Evolutionary conservation across 2,888 invertebrate species (phyloP), one percentile per base, ranked within the genome.

Genomic region (Aelia acuminata): DNA sequence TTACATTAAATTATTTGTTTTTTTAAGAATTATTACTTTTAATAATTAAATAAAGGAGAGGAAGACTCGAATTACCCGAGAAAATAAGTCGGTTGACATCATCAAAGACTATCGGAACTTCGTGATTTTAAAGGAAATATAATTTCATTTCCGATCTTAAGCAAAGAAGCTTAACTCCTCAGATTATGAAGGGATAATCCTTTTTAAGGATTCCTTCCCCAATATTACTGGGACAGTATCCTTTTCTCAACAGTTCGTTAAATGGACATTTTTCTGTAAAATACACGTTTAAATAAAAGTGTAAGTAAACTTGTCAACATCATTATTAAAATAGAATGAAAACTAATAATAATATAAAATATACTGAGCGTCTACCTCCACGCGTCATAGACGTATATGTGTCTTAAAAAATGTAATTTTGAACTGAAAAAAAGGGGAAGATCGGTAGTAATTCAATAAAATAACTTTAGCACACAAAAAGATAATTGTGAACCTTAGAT

Each of bases 121-220:
- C 22, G 3, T 47, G 10, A 80, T 80, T 80, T 80, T 80, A 80
- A 80, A 80, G 80, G 70, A 20, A 39, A 80, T n/a, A 22, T 80
- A 80, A 80, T 80, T 80, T 80, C 43, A 80, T 80, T 80, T 80
- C 80, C n/a, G 80, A 43, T 80, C 80, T 47, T 80, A 2, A 39
- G 80, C n/a, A 43, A 80, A 80, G 80, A 20, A 20, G 43, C 43
- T 80, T 80, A 75, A 15, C 80, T 80, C 7, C n/a, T 70, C 31
- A 35, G 63, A 57, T 57, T 57, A 57, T 57, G 26, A 26, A 3
- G 3, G 57, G 26, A 70, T 70, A 70, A 70, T 70, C 63, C 35
- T 70, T 35, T 70, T 18, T 35, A 70, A 35, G 31, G 35, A 18
- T 35, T 8, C 35, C 35, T 2, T 31, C 10, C n/a, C n/a, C 63